Conservation (phyloP, 1,140 invertebrate genomes). For the Spodoptera frugiperda region DNA sequence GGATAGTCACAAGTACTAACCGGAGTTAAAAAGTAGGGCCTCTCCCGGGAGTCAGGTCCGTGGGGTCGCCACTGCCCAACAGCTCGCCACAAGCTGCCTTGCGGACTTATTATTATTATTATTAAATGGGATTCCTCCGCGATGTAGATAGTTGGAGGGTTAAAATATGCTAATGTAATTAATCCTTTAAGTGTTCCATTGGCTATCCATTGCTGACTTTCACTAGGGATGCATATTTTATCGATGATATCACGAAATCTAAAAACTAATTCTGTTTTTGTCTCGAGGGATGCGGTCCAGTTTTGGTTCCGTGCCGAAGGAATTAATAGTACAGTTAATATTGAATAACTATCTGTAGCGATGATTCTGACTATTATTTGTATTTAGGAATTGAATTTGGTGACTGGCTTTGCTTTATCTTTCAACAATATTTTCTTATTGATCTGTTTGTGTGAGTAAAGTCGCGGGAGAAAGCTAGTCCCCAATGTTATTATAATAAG, state of each 20-base stretch:
- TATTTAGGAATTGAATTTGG: too few relatives aligned
- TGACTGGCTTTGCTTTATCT: too few relatives aligned
- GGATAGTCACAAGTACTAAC: too few relatives aligned
- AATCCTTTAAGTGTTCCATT: constrained; percentile 19
- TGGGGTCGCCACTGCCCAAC: too few relatives aligned
- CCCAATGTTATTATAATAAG: not conserved
- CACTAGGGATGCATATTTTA: constrained; percentile 32
- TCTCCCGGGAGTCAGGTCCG: too few relatives aligned
- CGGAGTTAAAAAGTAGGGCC: too few relatives aligned
- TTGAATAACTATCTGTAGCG: not conserved
- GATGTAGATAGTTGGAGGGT: constrained; percentile 4
- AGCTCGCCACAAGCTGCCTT: too few relatives aligned
- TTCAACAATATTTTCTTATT: too few relatives aligned
- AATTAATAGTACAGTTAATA: not conserved
- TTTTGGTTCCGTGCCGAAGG: not conserved
- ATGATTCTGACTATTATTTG: too few relatives aligned
- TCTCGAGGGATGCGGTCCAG: not conserved
- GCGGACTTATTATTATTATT: too few relatives aligned
- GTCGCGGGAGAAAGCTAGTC: too few relatives aligned
- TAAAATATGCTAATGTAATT: constrained; percentile 40
- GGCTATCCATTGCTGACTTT: constrained; percentile 21
- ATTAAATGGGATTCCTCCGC: constrained; percentile 11
- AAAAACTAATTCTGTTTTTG: constrained; percentile 32
- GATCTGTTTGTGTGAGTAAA: too few relatives aligned
- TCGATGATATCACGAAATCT: constrained; percentile 25